Evolutionary conservation across 1,140 invertebrate genomes (phyloP), one percentile per base, ranked within the genome.

Genomic region (Drosophila miranda): DNA sequence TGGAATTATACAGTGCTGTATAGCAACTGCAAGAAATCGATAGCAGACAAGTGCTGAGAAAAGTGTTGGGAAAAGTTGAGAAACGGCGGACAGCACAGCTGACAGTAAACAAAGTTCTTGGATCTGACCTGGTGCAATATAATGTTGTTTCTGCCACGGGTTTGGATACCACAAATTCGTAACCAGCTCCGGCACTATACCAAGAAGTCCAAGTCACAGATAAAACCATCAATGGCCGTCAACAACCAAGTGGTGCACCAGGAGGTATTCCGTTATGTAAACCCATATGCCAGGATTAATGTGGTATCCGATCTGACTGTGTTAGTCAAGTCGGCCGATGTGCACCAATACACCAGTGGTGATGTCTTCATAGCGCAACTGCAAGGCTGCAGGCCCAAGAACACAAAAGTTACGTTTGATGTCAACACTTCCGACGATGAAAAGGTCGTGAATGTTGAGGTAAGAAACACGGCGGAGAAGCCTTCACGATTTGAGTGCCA

Each of bases 201-300:
- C 9, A 88, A 87, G 5, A 82, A 83, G 54, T 46, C 56, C 2
- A 70, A 21, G 42, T 19, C 2, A 1, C 2, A 55, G 3, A 9
- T 43, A 0, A 52, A 30, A 9, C 57, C 34, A 9, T 7, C 0
- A 2, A 69, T 68, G 57, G 38, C 41, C 7, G 68, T 66, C 46
- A 46, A 57, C 23, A 59, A 57, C 44, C 66, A 54, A 2, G 60
- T 87, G 67, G 89, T 90, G 4, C 89, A 90, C 34, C 60, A 90
- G 38, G 89, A 90, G 38, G 50, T 74, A 16, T 41, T 87, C 26
- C 84, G 63, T 67, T 90, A 90, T 61, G 70, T 90, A 75, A 86
- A 89, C 55, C 87, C 87, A 0, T 69, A 59, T 43, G 71, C 89
- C 21, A 69, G 75, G 21, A 90, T 90, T 16, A 90, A 87, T 50